Percentiles rank a stretch among this genome's conserved stretches.
These are phyloP conservation scores for Aporophyla nigra DNA, from an alignment of 2,888 invertebrate genomes.

Conservation along the genomic window DNA sequence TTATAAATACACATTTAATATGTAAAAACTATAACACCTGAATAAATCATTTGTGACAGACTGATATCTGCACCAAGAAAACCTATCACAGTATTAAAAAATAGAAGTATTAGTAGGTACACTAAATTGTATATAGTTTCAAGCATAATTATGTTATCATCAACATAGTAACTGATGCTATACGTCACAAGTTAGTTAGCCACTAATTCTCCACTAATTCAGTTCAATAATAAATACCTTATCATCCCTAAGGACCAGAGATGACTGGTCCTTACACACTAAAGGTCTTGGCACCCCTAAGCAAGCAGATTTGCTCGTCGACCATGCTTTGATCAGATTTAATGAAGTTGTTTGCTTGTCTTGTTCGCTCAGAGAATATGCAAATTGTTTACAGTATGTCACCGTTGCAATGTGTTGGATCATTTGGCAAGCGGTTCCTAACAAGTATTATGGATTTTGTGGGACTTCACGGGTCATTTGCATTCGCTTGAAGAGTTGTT, in stretches of 20 bases:
- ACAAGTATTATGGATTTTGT: constrained; percentile 36
- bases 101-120: too few species aligned
- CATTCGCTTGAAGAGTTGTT: not conserved
- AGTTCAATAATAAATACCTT: not conserved
- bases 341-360: constrained; percentile 63
- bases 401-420: constrained; percentile 47
- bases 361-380: constrained; percentile 54
- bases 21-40: too few species aligned
- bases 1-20: too few species aligned
- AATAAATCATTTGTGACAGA: too few species aligned
- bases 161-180: not conserved
- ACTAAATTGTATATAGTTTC: not conserved
- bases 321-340: constrained; percentile 59
- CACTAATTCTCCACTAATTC: too few species aligned
- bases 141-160: not conserved
- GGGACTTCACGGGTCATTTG: not conserved
- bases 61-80: too few species aligned
- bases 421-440: constrained; percentile 39
- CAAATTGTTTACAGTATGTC: constrained; percentile 61
- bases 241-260: not conserved
- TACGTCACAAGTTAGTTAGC: not conserved
- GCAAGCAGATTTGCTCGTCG: constrained; percentile 54
- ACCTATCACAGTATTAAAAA: too few species aligned
- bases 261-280: not conserved
- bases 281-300: constrained; percentile 24